Evolutionary conservation across 2,888 invertebrate species (phyloP), one percentile per base, ranked within the genome.

Genomic region (Polietes domitor): DNA sequence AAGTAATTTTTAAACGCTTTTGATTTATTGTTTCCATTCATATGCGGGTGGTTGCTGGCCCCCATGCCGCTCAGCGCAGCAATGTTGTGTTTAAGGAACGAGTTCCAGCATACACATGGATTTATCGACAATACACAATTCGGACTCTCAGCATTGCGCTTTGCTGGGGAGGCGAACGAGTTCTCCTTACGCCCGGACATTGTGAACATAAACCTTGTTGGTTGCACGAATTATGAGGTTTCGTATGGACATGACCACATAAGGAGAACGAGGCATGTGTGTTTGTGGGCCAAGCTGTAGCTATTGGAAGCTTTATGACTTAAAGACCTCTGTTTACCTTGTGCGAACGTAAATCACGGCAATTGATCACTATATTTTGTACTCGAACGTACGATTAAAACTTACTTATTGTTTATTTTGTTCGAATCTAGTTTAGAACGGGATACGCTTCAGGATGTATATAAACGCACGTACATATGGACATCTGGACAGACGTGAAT

Each of bases 1-100:
- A 76, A 75, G 78, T 84, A 75, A 84, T 81, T 81, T 81, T 84
- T 81, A 84, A 84, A 78, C 78, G 65, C 37, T 81, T 84, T 75
- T 84, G 84, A 84, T 84, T 84, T 84, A 84, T 84, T 75, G 81
- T 75, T 84, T 81, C 72, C 84, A 81, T 84, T 81, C 76, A 75
- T 53, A 84, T 84, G 84, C 84, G 84, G 84, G 84, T 84, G 84
- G 83, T 70, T 80, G 61, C 4, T 61, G 61, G 26, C 26, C 26
- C 10, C 24, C 19, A 55, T 21, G 19, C 21, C 55, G 21, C 19
- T 55, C 19, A 7, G 12, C 41, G 58, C 12, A 12, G 17, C 15
- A 32, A 17, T 37, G 37, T 37, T 24, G 17, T 15, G 32, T 61
- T 61, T 19, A 32, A 61, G 28, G n/a, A 32, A 32, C 5, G n/a